Conservation (phyloP, 2,888 invertebrate species). For the Pycnomerus fuliginosus region DNA sequence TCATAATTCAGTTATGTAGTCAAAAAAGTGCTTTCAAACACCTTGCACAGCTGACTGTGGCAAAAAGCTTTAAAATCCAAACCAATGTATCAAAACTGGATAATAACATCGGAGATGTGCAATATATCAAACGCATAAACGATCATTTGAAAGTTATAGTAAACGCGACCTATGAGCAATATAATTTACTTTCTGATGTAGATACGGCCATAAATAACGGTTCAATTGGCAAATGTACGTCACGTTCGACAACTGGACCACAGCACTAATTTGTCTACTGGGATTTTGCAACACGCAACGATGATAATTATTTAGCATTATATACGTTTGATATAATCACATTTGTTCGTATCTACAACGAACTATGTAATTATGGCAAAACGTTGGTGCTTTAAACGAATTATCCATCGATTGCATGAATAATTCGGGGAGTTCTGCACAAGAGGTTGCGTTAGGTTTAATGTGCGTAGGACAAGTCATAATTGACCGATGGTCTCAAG, state of each 20-base stretch:
- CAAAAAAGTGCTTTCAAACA: no score
- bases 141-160: constrained; percentile 39
- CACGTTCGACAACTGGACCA: constrained; percentile 49
- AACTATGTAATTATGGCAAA: constrained; percentile 42
- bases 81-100: no score
- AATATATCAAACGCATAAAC: constrained; percentile 20
- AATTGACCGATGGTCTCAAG: constrained; percentile 45
- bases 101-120: no score
- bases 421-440: no score
- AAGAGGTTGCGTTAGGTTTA: no score
- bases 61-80: no score
- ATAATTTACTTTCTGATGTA: constrained; percentile 44
- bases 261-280: constrained; percentile 48
- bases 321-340: constrained; percentile 49
- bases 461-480: constrained; percentile 9
- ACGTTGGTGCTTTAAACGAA: constrained; percentile 42
- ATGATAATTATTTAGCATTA: constrained; percentile 52
- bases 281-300: constrained; percentile 47
- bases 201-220: constrained; percentile 43
- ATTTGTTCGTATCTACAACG: constrained; percentile 43
- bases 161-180: constrained; percentile 41
- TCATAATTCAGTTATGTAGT: no score
- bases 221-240: constrained; percentile 49
- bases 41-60: no score
- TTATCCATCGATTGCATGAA: constrained; percentile 35